Conservation (phyloP, 2,113 vertebrate genomes). For the Megaceryle torquata region DNA sequence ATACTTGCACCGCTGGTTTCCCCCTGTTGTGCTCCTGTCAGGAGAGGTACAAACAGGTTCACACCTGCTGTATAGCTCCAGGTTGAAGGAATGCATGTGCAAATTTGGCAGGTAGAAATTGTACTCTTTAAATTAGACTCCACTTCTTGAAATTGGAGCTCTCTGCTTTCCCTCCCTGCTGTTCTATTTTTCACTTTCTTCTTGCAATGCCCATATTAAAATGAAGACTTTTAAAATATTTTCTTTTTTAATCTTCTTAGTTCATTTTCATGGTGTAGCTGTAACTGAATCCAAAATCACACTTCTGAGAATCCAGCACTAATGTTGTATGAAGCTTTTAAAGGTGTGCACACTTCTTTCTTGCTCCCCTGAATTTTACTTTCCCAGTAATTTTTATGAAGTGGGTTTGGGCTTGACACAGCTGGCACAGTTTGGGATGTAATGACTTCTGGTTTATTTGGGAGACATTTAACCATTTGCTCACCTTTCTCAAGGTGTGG, state of each 20-base stretch:
- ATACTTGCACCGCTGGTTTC: background rate
- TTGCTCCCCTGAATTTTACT: background rate
- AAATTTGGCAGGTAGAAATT: conserved; percentile 10
- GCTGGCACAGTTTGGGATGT: background rate
- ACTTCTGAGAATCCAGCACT: background rate
- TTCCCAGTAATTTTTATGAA: background rate
- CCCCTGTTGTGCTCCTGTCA: background rate
- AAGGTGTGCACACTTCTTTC: background rate
- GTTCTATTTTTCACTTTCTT: background rate
- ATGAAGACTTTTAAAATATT: background rate
- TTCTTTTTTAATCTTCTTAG: background rate
- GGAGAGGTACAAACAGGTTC: conserved; percentile 20
- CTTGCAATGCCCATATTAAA: background rate
- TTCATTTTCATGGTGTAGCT: background rate
- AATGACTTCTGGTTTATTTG: background rate
- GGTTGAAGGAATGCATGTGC: background rate
- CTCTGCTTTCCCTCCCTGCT: background rate
- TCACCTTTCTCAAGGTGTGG: background rate
- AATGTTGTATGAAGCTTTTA: background rate
- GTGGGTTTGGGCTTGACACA: background rate
- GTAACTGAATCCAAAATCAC: background rate
- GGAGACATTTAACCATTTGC: background rate
- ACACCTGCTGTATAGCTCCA: background rate
- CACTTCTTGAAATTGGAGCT: background rate
- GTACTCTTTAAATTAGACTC: background rate